A percentile compares a stretch with the other conserved stretches of the same genome.
Conservation (phyloP, 2,113 vertebrate genomes). For the Eubucco bourcierii region DNA sequence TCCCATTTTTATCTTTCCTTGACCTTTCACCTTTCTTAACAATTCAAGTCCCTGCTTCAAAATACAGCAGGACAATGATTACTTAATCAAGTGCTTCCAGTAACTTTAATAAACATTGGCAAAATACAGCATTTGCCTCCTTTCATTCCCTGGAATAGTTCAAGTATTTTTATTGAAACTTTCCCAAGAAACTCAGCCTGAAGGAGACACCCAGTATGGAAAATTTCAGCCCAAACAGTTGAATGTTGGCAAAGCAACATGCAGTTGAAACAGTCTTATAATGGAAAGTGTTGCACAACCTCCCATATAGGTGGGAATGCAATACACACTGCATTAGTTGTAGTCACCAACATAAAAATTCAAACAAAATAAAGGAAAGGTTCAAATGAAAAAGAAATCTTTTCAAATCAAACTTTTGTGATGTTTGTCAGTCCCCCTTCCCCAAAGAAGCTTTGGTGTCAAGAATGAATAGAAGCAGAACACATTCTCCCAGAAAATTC, state of each 20-base stretch:
- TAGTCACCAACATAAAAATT: background rate
- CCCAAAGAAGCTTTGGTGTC: background rate
- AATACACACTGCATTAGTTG: background rate
- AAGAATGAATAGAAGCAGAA: background rate
- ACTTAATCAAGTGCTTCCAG: constrained; percentile 24
- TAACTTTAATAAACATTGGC: constrained; percentile 4
- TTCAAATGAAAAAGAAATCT: background rate
- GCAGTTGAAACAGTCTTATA: constrained; percentile 39
- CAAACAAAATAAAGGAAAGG: background rate
- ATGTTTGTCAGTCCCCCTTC: background rate
- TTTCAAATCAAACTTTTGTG: background rate
- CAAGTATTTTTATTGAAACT: constrained; percentile 64
- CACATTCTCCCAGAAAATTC: background rate
- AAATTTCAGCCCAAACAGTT: constrained; percentile 56
- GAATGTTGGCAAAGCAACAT: constrained; percentile 52
- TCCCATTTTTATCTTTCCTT: background rate
- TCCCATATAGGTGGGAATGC: constrained; percentile 49
- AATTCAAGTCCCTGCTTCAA: background rate
- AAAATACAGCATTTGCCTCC: background rate
- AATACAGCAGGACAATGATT: background rate
- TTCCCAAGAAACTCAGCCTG: constrained; percentile 66
- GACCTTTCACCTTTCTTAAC: background rate
- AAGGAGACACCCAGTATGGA: constrained; percentile 60
- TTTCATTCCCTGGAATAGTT: constrained; percentile 47
- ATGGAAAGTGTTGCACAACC: constrained; percentile 57